Evolutionary conservation across 1,140 invertebrate species (phyloP).

Genomic region (Drosophila funebris): DNA sequence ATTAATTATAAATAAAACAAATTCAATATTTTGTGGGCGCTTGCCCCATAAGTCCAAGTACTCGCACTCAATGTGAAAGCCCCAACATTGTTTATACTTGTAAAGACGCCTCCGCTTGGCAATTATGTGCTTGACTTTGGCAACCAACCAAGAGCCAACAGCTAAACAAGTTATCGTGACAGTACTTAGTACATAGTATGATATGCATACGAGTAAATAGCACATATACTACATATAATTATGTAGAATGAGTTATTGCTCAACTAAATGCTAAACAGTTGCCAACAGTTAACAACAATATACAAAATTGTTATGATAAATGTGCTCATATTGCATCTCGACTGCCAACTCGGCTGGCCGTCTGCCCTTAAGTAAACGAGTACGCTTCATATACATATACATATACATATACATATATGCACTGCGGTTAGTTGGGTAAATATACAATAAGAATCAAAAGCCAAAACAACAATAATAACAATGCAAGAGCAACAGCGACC

Average conservation of each 20-base stretch:
- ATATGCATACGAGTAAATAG: not conserved
- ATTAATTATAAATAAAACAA: slow-evolving; percentile 65
- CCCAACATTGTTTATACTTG: slow-evolving; percentile 2
- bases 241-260: slow-evolving; percentile 5
- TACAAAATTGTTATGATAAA: slow-evolving; percentile 25
- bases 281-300: slow-evolving; percentile 40
- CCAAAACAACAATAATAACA: slow-evolving; percentile 4
- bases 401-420: no score
- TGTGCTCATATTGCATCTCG: slow-evolving; percentile 15
- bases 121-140: slow-evolving; percentile 71
- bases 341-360: slow-evolving; percentile 22
- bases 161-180: slow-evolving; percentile 15
- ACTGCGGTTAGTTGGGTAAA: slow-evolving; percentile 27
- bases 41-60: slow-evolving; percentile 15
- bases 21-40: slow-evolving; percentile 60
- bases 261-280: slow-evolving; percentile 36
- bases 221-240: slow-evolving; percentile 9
- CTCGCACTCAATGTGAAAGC: slow-evolving; percentile 43
- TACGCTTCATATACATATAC: not conserved
- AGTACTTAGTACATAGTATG: not conserved
- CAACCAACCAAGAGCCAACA: slow-evolving; percentile 22
- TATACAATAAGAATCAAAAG: slow-evolving; percentile 9
- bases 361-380: slow-evolving; percentile 9
- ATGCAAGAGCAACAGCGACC: not conserved
- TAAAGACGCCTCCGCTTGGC: slow-evolving; percentile 41